Conservation (phyloP, 2,888 invertebrate species). For the Archips xylosteana region DNA sequence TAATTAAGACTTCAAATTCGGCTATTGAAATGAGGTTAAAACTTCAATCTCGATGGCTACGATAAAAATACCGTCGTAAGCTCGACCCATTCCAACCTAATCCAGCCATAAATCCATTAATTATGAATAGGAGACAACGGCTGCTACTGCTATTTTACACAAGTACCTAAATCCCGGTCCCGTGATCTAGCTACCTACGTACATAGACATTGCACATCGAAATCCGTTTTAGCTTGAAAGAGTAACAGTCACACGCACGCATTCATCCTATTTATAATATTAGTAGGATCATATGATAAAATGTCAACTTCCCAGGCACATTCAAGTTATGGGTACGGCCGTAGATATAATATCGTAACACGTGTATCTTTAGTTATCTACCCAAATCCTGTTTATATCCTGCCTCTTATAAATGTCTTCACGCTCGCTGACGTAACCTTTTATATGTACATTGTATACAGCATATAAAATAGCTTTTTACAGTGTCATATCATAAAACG, state of each 20-base stretch:
- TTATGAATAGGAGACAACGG: too few species aligned
- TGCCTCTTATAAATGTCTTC: constrained; percentile 32
- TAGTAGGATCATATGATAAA: constrained; percentile 18
- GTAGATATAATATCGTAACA: constrained; percentile 32
- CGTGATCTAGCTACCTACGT: too few species aligned
- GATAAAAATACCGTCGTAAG: not conserved
- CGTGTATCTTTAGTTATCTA: constrained; percentile 35
- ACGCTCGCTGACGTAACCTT: constrained; percentile 41
- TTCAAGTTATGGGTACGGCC: constrained; percentile 19
- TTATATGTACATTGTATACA: constrained; percentile 22
- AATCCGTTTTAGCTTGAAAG: too few species aligned
- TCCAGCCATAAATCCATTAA: too few species aligned
- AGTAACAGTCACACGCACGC: too few species aligned
- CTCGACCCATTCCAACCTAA: too few species aligned
- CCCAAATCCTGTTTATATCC: constrained; percentile 43
- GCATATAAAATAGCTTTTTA: constrained; percentile 17
- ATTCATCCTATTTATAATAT: too few species aligned
- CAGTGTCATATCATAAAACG: not conserved
- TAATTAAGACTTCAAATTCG: not conserved
- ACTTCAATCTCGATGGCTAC: constrained; percentile 17
- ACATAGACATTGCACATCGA: too few species aligned
- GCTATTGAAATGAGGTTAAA: constrained; percentile 5
- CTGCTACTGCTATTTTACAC: too few species aligned
- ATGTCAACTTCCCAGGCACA: constrained; percentile 31
- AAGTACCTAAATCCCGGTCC: too few species aligned